Evolutionary conservation across 1,140 invertebrate genomes (phyloP).

Genomic region (Heliconius eleuchia): DNA sequence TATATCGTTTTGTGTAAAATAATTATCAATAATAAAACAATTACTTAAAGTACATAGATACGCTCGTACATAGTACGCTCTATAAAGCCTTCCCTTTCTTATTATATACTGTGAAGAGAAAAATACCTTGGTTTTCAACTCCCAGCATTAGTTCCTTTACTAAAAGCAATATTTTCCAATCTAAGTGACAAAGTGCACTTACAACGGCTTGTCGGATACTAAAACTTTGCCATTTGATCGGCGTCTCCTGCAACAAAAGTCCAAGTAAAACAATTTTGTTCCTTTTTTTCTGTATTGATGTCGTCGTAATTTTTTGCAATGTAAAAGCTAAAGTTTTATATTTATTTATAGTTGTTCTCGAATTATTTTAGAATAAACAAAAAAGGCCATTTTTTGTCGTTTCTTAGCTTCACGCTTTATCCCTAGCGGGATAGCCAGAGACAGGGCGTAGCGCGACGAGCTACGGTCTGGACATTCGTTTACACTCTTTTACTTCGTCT

Average conservation of each 20-base stretch:
- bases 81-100: background rate
- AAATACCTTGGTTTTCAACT: slow-evolving; percentile 31
- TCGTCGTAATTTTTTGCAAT: slow-evolving; percentile 11
- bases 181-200: slow-evolving; percentile 80
- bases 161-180: slow-evolving; percentile 77
- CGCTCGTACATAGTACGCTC: background rate
- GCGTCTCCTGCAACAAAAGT: slow-evolving; percentile 51
- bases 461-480: no score
- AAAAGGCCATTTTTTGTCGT: no score
- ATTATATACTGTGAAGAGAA: slow-evolving; percentile 15
- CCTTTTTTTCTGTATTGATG: slow-evolving; percentile 18
- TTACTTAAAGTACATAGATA: background rate
- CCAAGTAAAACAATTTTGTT: slow-evolving; percentile 29
- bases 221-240: slow-evolving; percentile 76
- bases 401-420: no score
- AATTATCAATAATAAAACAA: background rate
- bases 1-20: no score
- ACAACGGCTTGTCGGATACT: slow-evolving; percentile 74
- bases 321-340: slow-evolving; percentile 9
- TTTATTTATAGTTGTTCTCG: background rate
- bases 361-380: no score
- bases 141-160: slow-evolving; percentile 40
- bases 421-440: no score
- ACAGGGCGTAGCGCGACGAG: no score
- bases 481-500: no score